Evolutionary conservation across 2,113 vertebrate genomes (phyloP).

Genomic region (Castor canadensis): DNA sequence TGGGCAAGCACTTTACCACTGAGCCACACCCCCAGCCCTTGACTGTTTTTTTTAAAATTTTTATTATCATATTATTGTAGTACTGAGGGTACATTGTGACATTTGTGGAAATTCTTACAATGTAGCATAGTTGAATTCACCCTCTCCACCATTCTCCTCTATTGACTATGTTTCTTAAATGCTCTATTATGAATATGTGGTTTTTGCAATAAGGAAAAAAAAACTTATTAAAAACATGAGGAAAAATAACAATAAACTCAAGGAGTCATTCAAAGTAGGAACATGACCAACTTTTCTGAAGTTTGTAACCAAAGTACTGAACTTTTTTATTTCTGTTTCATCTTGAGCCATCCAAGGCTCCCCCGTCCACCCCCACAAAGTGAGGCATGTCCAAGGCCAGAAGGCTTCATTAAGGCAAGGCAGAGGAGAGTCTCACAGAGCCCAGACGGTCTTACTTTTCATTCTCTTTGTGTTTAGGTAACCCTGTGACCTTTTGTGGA

Average conservation of each 20-base stretch:
- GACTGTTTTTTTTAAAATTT: too few relatives aligned
- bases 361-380: too few relatives aligned
- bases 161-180: too few relatives aligned
- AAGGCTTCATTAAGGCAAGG: background rate
- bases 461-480: background rate
- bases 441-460: background rate
- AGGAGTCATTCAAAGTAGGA: background rate
- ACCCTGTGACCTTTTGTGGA: background rate
- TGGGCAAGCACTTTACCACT: too few relatives aligned
- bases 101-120: too few relatives aligned
- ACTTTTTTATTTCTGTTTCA: background rate
- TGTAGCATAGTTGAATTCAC: too few relatives aligned
- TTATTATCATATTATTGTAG: too few relatives aligned
- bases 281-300: background rate
- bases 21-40: too few relatives aligned
- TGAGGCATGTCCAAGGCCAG: background rate
- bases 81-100: too few relatives aligned
- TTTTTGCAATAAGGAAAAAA: conserved; percentile 3
- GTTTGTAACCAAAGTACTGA: background rate
- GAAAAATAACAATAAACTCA: background rate
- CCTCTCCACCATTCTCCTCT: too few relatives aligned
- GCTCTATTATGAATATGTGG: background rate
- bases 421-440: too few relatives aligned
- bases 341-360: background rate
- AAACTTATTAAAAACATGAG: background rate